phyloP scores from a whole-genome alignment of 1,140 invertebrate species.

The Trachelipus rathkii region DNA sequence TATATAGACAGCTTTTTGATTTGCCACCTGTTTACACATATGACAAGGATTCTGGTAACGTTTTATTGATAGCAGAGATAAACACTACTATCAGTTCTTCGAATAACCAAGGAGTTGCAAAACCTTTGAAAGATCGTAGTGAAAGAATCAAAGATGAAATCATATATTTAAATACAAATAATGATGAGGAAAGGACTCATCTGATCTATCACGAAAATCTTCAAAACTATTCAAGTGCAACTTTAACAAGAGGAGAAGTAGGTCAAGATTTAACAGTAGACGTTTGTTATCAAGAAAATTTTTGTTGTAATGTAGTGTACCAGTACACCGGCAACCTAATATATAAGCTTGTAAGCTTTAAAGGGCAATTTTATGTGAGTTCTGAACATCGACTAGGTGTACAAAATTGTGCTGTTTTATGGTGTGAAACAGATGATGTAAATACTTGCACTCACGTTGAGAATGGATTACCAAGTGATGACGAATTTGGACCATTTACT shows the following conservation, averaged over 20 bases:
- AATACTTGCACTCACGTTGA: background rate
- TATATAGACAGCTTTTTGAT: conserved; percentile 55
- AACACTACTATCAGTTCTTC: too few relatives aligned
- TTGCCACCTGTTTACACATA: conserved; percentile 50
- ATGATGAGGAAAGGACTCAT: background rate
- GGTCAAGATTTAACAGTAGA: background rate
- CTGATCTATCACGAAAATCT: background rate
- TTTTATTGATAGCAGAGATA: too few relatives aligned
- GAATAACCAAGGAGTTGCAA: too few relatives aligned
- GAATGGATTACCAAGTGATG: background rate
- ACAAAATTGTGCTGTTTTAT: background rate
- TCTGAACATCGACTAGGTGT: background rate
- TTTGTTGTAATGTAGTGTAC: background rate
- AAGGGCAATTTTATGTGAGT: background rate
- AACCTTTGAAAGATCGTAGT: too few relatives aligned
- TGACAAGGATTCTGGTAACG: conserved; percentile 33
- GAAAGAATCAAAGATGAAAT: too few relatives aligned
- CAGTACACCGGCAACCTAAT: background rate
- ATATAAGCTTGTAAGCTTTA: background rate
- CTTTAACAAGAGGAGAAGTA: background rate
- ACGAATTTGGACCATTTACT: background rate
- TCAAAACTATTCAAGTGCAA: background rate
- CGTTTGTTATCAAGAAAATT: background rate
- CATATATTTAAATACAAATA: background rate
- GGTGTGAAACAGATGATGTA: background rate